Evolutionary conservation across 2,888 invertebrate species (phyloP).

Genomic region (Aphodius sticticus): DNA sequence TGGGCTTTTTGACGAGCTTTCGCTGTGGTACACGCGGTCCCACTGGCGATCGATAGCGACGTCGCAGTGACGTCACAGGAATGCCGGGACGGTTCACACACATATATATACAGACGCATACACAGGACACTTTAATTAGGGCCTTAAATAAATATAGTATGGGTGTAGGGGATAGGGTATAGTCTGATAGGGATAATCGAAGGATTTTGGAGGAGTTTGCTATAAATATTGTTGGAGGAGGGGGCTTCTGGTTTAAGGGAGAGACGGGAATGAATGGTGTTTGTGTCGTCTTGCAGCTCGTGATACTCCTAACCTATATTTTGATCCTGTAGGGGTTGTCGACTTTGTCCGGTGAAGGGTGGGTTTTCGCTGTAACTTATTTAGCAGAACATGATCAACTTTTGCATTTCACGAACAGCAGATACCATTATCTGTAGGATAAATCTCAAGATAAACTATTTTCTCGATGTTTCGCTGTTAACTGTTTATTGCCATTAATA

Average conservation of each 20-base stretch:
- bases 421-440: too few species aligned
- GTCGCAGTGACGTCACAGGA: slow-evolving; percentile 60
- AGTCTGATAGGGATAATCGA: not conserved
- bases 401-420: too few species aligned
- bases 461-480: too few species aligned
- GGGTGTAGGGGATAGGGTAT: not conserved
- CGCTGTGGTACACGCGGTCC: slow-evolving; percentile 57
- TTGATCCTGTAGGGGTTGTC: not conserved
- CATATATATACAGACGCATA: not conserved
- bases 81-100: not conserved
- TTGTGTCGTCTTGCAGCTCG: not conserved
- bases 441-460: too few species aligned
- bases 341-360: not conserved
- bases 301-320: not conserved
- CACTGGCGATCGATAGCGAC: slow-evolving; percentile 57
- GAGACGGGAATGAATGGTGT: too few species aligned
- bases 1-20: slow-evolving; percentile 41
- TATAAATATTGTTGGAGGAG: not conserved
- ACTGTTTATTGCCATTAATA: too few species aligned
- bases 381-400: too few species aligned
- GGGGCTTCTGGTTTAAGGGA: not conserved
- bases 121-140: not conserved
- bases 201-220: not conserved
- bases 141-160: not conserved
- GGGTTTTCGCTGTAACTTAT: too few species aligned